Evolutionary conservation across 2,797 vertebrate species (phyloP).

Genomic region (Schizopygopsis pylzovi): DNA sequence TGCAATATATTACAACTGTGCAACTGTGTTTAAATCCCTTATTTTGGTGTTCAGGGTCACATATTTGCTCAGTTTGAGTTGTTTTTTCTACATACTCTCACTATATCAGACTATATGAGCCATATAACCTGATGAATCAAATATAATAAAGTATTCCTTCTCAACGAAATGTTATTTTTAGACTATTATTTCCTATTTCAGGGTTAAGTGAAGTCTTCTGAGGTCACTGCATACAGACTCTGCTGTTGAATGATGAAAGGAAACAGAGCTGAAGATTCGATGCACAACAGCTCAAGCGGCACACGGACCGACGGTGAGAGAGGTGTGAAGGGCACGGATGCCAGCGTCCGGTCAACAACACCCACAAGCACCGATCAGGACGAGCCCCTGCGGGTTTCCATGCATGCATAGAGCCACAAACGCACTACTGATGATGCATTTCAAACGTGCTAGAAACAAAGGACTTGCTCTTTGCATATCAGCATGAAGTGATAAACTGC

Average conservation of each 20-base stretch:
- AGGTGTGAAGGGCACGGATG: conserved; percentile 53
- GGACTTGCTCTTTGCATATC: neutral
- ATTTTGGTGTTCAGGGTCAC: neutral
- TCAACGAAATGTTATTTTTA: too few species aligned
- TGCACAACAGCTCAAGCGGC: conserved; percentile 74
- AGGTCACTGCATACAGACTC: conserved; percentile 49
- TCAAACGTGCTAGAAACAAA: neutral
- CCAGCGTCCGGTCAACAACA: neutral
- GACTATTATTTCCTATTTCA: too few species aligned
- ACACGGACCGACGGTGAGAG: conserved; percentile 70
- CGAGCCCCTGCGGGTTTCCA: neutral
- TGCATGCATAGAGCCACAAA: neutral
- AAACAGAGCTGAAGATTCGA: conserved; percentile 76
- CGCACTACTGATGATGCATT: neutral
- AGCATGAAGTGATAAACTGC: neutral
- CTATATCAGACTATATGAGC: neutral
- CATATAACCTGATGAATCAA: neutral
- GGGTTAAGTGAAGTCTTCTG: neutral
- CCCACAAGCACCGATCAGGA: neutral
- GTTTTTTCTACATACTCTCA: neutral
- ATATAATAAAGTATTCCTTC: neutral
- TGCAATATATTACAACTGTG: too few species aligned
- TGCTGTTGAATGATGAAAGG: conserved; percentile 76
- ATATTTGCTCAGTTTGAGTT: neutral
- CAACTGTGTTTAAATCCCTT: too few species aligned